Conservation (phyloP, 1,140 invertebrate species). For the Drosophila subpulchrella region DNA sequence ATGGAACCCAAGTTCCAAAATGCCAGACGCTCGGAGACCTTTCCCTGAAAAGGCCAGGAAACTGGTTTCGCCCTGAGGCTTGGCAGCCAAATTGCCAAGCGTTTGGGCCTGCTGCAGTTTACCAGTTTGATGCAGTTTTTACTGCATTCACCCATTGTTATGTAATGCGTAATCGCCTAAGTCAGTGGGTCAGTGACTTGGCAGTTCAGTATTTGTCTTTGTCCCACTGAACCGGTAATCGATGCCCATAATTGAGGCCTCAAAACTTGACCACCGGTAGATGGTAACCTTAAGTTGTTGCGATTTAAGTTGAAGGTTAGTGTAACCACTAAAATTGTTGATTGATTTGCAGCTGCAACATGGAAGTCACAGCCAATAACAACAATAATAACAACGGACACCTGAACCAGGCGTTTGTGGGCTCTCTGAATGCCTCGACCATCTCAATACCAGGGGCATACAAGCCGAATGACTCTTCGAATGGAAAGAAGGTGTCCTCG, state of each 20-base stretch:
- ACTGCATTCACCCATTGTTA: slow-evolving; percentile 67
- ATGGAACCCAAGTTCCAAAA: slow-evolving; percentile 24
- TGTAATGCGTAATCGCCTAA: slow-evolving; percentile 55
- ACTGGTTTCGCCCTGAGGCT: slow-evolving; percentile 55
- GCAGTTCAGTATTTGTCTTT: slow-evolving; percentile 3
- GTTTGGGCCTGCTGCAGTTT: slow-evolving; percentile 21
- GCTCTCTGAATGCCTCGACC: slow-evolving; percentile 61
- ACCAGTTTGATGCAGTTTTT: slow-evolving; percentile 62
- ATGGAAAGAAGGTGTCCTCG: slow-evolving; percentile 16
- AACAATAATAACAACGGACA: slow-evolving; percentile 60
- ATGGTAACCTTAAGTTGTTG: slow-evolving; percentile 51
- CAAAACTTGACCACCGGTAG: slow-evolving; percentile 64
- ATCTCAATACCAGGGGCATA: slow-evolving; percentile 78
- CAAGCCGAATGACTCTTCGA: slow-evolving; percentile 28
- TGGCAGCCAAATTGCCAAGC: slow-evolving; percentile 32
- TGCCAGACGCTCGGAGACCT: slow-evolving; percentile 30
- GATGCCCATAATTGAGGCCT: slow-evolving; percentile 23
- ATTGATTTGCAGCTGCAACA: slow-evolving; percentile 46
- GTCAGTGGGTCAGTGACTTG: slow-evolving; percentile 78
- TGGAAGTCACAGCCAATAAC: slow-evolving; percentile 34
- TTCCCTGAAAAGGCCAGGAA: slow-evolving; percentile 58
- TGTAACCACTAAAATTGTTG: slow-evolving; percentile 27
- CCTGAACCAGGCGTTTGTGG: slow-evolving; percentile 70
- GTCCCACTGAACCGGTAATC: slow-evolving; percentile 24
- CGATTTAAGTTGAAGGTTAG: slow-evolving; percentile 45